Evolutionary conservation across 2,797 vertebrate genomes (phyloP).

Genomic region (Apogon talboti): DNA sequence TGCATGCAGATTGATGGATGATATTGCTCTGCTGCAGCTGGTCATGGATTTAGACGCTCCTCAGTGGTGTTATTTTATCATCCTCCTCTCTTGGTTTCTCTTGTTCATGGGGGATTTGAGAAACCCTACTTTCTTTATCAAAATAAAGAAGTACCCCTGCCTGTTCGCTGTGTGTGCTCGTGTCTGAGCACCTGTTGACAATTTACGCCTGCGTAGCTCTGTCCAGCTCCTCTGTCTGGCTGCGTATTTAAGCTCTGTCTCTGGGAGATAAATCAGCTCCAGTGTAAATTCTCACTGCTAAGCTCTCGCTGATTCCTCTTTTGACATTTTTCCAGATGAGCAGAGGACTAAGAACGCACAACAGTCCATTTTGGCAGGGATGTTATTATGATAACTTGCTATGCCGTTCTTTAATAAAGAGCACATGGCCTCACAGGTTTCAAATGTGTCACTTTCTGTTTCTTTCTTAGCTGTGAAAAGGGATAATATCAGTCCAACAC

Average conservation of each 20-base stretch:
- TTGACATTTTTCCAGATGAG: conserved; percentile 51
- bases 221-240: conserved; percentile 49
- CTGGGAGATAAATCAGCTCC: conserved; percentile 55
- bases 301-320: conserved; percentile 39
- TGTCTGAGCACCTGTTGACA: conserved; percentile 51
- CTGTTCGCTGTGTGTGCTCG: not conserved
- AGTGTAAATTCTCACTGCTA: conserved; percentile 38
- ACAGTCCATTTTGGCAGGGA: conserved; percentile 33
- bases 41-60: conserved; percentile 32
- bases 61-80: conserved; percentile 27
- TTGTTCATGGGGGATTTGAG: conserved; percentile 21
- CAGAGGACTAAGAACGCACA: conserved; percentile 30
- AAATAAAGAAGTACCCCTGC: conserved; percentile 28
- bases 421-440: conserved; percentile 52
- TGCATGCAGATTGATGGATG: conserved; percentile 31
- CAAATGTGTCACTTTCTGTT: conserved; percentile 13
- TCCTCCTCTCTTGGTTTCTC: conserved; percentile 13
- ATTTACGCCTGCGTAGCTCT: conserved; percentile 41
- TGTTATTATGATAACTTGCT: conserved; percentile 44
- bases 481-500: conserved; percentile 11
- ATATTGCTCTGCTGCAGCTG: conserved; percentile 36
- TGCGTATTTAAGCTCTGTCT: conserved; percentile 31
- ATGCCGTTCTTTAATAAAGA: conserved; percentile 45
- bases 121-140: conserved; percentile 15
- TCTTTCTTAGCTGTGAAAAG: not conserved